Evolutionary conservation across 1,140 invertebrate species (phyloP), one percentile per base, ranked within the genome.

Genomic region (Caerostris extrusa): DNA sequence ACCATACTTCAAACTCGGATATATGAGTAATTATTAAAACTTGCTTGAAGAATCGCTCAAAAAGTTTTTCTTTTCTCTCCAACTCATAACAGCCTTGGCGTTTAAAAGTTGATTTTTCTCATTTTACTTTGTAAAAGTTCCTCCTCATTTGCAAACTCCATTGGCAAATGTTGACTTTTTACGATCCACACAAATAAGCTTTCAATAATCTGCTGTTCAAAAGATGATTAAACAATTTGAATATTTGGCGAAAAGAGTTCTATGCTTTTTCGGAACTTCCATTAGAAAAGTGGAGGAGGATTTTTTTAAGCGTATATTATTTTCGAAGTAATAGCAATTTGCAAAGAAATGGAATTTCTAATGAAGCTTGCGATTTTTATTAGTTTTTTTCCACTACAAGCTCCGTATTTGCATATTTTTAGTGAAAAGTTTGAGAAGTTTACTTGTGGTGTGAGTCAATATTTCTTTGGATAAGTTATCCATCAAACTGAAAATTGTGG

Each of bases 181-280:
- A 17, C 56, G 64, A 90, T 90, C 88, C 67, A 90, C 57, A 55
- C 71, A 91, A 91, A 81, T 81, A 91, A 82, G 77, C 71, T 53
- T 34, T 53, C 57, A 60, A 91, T 91, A 91, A 91, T 81, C 90
- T 91, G 19, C 57, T 71, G 64, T 61, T 91, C 57, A 60, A 50
- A 91, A 91, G 69, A 90, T 69, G 90, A 91, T 91, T 91, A 91
- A 91, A 91, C 90, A 82, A 91, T 91, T 91, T 82, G 90, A 91
- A 91, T 91, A 81, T 91, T 91, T 82, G 71, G 57, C n/a, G 17
- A 53, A 57, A 56, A 90, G 67, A 14, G 10, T n/a, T 91, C 64
- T 60, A 56, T 12, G 19, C 90, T 81, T 81, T 82, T 91, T 91
- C 60, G n/a, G 77, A 82, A 60, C 69, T 50, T 81, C 90, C 57